Conservation (phyloP, 2,797 vertebrate genomes). For the Pogonophryne albipinna region DNA sequence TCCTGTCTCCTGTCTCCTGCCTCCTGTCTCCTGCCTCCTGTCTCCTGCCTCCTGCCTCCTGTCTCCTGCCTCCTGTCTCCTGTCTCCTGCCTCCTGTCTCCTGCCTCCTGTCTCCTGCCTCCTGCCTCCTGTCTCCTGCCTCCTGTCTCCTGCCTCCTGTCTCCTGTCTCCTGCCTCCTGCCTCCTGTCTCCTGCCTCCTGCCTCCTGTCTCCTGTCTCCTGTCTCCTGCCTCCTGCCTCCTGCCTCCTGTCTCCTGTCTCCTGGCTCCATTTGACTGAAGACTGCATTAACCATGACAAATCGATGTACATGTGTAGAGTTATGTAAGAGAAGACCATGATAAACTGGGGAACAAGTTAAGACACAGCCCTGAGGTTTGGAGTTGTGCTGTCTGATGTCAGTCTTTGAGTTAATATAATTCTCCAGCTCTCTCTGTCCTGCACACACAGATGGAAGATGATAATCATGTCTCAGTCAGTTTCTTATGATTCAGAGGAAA, state of each 20-base stretch:
- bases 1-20: neutral
- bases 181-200: neutral
- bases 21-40: neutral
- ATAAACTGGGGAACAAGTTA: neutral
- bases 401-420: slow-evolving; percentile 14
- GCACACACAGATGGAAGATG: neutral
- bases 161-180: neutral
- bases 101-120: neutral
- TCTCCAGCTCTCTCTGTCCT: neutral
- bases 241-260: neutral
- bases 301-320: slow-evolving; percentile 22
- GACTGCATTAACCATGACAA: slow-evolving; percentile 17
- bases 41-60: neutral
- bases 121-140: neutral
- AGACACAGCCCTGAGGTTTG: neutral
- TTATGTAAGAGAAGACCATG: slow-evolving; percentile 8
- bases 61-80: neutral
- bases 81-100: neutral
- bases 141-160: neutral
- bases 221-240: too few species aligned
- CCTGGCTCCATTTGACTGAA: slow-evolving; percentile 25
- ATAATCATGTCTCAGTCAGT: neutral
- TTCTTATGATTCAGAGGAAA: neutral
- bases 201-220: neutral
- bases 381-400: neutral